These are phyloP conservation scores for Dryas iulia DNA, from an alignment of 1,140 invertebrate species.

Conservation along the genomic window DNA sequence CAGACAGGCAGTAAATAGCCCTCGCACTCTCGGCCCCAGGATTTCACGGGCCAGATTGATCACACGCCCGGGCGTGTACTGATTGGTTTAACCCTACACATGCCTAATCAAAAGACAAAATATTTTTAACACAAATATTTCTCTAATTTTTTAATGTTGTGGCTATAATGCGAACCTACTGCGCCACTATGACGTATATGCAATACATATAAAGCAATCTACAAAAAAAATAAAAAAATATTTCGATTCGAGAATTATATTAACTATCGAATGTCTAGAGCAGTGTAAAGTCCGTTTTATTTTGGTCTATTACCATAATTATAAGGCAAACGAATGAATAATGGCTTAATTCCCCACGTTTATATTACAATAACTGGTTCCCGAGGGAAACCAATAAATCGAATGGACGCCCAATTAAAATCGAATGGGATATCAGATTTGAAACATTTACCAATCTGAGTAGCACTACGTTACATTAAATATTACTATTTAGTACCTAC, in stretches of 20 bases:
- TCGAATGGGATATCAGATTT: slow-evolving; percentile 20
- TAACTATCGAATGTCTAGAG: background rate
- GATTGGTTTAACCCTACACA: too few species aligned
- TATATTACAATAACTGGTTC: slow-evolving; percentile 24
- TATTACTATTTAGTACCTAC: too few species aligned
- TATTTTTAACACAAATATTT: too few species aligned
- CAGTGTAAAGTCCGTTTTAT: slow-evolving; percentile 3
- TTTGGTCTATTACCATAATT: slow-evolving; percentile 17
- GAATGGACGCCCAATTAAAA: slow-evolving; percentile 19
- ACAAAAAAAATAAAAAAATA: background rate
- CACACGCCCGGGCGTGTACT: too few species aligned
- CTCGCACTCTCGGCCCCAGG: too few species aligned
- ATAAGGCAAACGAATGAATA: slow-evolving; percentile 15
- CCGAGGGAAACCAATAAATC: slow-evolving; percentile 32
- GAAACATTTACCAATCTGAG: background rate
- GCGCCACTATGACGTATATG: too few species aligned
- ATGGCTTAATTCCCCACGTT: slow-evolving; percentile 20
- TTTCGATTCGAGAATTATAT: background rate
- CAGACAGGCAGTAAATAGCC: too few species aligned
- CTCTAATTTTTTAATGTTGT: too few species aligned
- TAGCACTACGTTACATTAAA: background rate
- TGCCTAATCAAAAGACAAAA: too few species aligned
- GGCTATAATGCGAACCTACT: too few species aligned
- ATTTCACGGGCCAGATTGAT: too few species aligned
- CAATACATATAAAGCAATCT: background rate